These are phyloP conservation scores for Melangyna quadrimaculata DNA, from an alignment of 2,888 invertebrate species.

Conservation along the genomic window DNA sequence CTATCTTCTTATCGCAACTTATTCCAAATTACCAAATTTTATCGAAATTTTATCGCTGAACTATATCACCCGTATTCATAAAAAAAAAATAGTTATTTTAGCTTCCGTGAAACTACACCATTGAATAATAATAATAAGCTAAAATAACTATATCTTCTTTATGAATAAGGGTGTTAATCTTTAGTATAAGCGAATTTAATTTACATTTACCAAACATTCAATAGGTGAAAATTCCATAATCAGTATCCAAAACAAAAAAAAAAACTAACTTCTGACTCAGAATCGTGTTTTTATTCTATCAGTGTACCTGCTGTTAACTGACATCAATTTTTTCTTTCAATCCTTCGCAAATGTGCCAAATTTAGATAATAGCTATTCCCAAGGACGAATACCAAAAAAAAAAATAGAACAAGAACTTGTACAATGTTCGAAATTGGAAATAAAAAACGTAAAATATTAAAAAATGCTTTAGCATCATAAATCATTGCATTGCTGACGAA, in stretches of 20 bases:
- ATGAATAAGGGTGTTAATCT: no score
- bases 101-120: no score
- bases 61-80: no score
- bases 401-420: not conserved
- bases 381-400: not conserved
- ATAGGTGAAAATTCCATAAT: not conserved
- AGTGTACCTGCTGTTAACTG: slow-evolving; percentile 15
- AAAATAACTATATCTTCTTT: no score
- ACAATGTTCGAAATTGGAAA: not conserved
- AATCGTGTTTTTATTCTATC: not conserved
- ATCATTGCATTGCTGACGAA: slow-evolving; percentile 38
- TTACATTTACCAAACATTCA: no score
- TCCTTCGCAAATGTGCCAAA: not conserved
- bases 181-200: no score
- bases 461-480: slow-evolving; percentile 49
- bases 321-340: not conserved
- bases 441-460: slow-evolving; percentile 28
- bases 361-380: slow-evolving; percentile 9
- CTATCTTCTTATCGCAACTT: no score
- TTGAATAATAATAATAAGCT: no score
- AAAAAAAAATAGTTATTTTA: no score
- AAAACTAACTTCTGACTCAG: not conserved
- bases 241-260: no score
- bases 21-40: no score
- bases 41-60: no score